Evolutionary conservation across 2,113 vertebrate species (phyloP).

Genomic region (Leptobrachium ailaonicum): DNA sequence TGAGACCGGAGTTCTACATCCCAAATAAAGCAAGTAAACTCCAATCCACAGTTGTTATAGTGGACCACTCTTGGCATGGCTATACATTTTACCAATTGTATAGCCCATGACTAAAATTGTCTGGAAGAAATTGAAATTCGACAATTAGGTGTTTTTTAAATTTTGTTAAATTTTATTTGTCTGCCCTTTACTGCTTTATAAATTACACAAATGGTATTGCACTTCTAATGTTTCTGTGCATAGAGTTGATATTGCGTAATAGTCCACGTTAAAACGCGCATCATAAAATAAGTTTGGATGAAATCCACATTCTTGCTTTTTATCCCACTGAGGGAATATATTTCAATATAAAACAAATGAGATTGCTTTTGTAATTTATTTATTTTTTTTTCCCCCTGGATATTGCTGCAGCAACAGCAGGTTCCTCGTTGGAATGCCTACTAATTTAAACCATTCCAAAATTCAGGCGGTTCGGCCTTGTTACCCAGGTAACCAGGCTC

Average conservation of each 20-base stretch:
- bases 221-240: constrained; percentile 5
- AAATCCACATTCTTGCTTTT: constrained; percentile 22
- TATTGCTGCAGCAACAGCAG: constrained; percentile 33
- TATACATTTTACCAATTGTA: constrained; percentile 2
- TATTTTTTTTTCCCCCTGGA: neutral
- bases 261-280: constrained; percentile 4
- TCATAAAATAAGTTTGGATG: constrained; percentile 24
- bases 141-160: constrained; percentile 24
- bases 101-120: neutral
- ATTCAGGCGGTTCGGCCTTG: constrained; percentile 18
- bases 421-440: constrained; percentile 32
- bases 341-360: constrained; percentile 37
- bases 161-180: neutral
- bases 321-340: constrained; percentile 14
- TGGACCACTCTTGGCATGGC: constrained; percentile 11
- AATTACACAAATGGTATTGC: neutral
- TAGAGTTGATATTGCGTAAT: constrained; percentile 36
- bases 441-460: constrained; percentile 40
- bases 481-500: constrained; percentile 11
- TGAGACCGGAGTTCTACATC: constrained; percentile 8
- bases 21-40: constrained; percentile 12
- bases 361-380: constrained; percentile 6
- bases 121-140: constrained; percentile 24
- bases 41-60: constrained; percentile 20
- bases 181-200: constrained; percentile 9